A percentile compares a stretch with the other conserved stretches of the same genome.
These are phyloP conservation scores for Drosophila burlai DNA, from an alignment of 1,140 invertebrate genomes.

Conservation along the genomic window DNA sequence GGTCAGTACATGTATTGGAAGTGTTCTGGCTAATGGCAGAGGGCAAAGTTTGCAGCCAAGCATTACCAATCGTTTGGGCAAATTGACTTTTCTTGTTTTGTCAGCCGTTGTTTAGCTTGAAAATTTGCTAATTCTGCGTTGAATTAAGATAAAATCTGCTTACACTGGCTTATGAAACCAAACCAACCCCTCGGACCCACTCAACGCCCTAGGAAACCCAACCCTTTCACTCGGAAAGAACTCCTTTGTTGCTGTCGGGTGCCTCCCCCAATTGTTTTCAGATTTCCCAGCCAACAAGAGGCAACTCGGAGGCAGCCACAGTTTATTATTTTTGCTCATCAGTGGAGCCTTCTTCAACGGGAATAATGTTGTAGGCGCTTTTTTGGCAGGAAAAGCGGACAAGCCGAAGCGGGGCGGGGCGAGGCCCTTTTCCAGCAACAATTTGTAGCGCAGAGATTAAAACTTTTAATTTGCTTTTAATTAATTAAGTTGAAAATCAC, in stretches of 20 bases:
- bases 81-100: slow-evolving; percentile 76
- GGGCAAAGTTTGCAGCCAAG: slow-evolving; percentile 23
- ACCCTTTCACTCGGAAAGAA: slow-evolving; percentile 25
- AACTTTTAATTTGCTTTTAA: slow-evolving; percentile 84
- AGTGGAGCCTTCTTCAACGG: slow-evolving; percentile 48
- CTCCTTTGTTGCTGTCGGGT: slow-evolving; percentile 40
- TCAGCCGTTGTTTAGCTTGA: slow-evolving; percentile 71
- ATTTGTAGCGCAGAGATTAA: slow-evolving; percentile 77
- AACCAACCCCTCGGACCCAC: slow-evolving; percentile 31
- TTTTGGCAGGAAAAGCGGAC: slow-evolving; percentile 21
- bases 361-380: slow-evolving; percentile 51
- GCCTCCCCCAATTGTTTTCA: slow-evolving; percentile 70
- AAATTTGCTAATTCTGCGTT: slow-evolving; percentile 78
- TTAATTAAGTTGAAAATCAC: slow-evolving; percentile 84
- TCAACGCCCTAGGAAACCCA: background rate
- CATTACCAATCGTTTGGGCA: slow-evolving; percentile 52
- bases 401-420: slow-evolving; percentile 3
- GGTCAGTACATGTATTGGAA: background rate
- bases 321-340: slow-evolving; percentile 83
- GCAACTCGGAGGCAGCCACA: slow-evolving; percentile 45
- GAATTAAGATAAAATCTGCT: slow-evolving; percentile 80
- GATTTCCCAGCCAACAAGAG: slow-evolving; percentile 50
- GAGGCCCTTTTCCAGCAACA: slow-evolving; percentile 70
- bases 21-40: slow-evolving; percentile 1
- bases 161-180: slow-evolving; percentile 78